Percentiles rank a stretch among this genome's conserved stretches.
Evolutionary conservation across 2,888 invertebrate genomes (phyloP).

Genomic region (Aleiodes leptofemur): DNA sequence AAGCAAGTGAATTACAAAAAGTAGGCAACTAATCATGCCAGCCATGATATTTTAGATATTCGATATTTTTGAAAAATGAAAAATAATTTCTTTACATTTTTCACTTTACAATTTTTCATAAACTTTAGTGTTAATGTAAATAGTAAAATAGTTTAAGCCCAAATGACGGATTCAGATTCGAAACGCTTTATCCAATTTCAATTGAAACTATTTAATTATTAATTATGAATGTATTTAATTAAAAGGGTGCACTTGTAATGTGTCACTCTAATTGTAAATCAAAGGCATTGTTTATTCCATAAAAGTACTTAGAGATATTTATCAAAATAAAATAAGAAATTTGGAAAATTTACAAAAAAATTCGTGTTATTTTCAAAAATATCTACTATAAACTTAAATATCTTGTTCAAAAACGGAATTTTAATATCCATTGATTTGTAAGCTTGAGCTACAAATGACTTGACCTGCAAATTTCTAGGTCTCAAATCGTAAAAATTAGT

Average conservation of each 20-base stretch:
- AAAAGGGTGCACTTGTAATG: neutral
- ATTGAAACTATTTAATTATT: neutral
- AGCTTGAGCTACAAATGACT: too few species aligned
- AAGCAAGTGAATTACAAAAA: slow-evolving; percentile 6
- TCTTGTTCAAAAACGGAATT: slow-evolving; percentile 48
- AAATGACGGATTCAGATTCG: slow-evolving; percentile 4
- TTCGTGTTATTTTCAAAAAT: neutral
- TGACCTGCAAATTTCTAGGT: too few species aligned
- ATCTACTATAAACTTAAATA: neutral
- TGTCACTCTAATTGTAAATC: neutral
- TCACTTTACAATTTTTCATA: slow-evolving; percentile 8
- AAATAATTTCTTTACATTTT: neutral
- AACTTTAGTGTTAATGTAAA: neutral
- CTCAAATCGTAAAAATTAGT: slow-evolving; percentile 2
- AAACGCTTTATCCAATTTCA: slow-evolving; percentile 23
- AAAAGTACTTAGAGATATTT: neutral
- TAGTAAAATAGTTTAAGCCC: slow-evolving; percentile 13
- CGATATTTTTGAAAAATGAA: neutral
- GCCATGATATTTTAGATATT: neutral
- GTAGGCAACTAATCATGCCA: neutral
- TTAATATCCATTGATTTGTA: slow-evolving; percentile 27
- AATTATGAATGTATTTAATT: neutral
- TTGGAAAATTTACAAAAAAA: slow-evolving; percentile 16
- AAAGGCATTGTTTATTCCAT: slow-evolving; percentile 22
- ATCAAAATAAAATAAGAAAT: slow-evolving; percentile 17